phyloP scores from a whole-genome alignment of 2,113 vertebrate genomes.

The Agelaius phoeniceus region DNA sequence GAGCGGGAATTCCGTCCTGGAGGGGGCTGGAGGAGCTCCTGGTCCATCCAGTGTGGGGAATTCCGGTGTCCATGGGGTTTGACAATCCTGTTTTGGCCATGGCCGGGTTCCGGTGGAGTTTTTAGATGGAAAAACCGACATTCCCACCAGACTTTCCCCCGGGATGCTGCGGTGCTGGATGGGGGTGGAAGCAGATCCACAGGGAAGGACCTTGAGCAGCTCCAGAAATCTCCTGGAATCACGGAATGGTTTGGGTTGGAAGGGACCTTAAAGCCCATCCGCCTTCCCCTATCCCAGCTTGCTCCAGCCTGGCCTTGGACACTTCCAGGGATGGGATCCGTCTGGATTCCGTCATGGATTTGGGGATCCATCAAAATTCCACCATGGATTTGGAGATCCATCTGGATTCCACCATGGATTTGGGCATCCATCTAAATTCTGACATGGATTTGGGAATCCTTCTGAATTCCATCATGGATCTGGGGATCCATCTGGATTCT shows the following conservation, averaged over 20 bases:
- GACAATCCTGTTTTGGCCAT: accelerated
- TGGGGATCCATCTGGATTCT: no score
- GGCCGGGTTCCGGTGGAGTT: neutral
- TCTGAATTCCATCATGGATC: no score
- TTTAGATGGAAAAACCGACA: accelerated
- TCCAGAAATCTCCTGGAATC: neutral
- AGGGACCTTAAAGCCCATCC: no score
- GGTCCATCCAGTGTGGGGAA: neutral
- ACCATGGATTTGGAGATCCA: no score
- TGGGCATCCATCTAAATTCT: no score
- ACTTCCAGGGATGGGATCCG: neutral
- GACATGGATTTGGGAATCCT: no score
- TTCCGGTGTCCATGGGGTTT: accelerated
- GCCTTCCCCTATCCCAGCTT: accelerated
- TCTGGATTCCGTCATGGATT: no score
- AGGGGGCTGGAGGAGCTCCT: neutral
- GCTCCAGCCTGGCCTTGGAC: neutral
- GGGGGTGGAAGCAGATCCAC: neutral
- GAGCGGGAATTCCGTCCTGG: neutral
- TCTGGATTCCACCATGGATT: no score
- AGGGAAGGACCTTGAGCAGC: neutral
- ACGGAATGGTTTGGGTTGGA: neutral
- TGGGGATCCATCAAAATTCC: no score
- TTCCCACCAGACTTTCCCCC: neutral
- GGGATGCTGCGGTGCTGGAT: no score